Evolutionary conservation across 2,888 invertebrate species (phyloP), one percentile per base, ranked within the genome.

Genomic region (Branchipolynoe longqiensis): DNA sequence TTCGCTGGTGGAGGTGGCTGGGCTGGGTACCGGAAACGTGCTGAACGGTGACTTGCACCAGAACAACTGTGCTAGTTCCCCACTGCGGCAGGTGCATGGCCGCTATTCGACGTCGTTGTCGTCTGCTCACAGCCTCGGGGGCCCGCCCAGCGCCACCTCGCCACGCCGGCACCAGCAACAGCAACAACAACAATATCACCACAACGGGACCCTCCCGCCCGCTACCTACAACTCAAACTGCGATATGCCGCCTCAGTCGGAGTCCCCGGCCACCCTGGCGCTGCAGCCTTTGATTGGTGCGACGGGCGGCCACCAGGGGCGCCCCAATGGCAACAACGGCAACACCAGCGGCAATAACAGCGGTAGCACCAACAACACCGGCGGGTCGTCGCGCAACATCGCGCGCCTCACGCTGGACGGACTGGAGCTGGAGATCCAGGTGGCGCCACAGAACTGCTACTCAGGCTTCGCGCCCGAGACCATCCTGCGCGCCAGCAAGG

Each of bases 391-490:
- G 36, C 41, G 78, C 25, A 78, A 78, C 54, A 78, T 33, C 14
- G 78, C 78, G 3, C 78, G 78, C 14, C 78, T 78, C 3, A 78
- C 78, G 25, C 28, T 78, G 78, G 78, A 78, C 18, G 78, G 78
- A 8, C 48, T 78, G 78, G 78, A 78, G 25, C 28, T 78, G 28
- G 78, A 78, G 31, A 78, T 78, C 25, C 78, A 78, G 48, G 78
- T 78, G 41, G 78, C 78, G 41, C 78, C 78, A 25, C 78, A 78
- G 48, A 78, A 78, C 48, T 78, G 78, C 48, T 78, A 78, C 28
- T 78, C 78, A 4, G 78, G 78, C n/a, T 78, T 78, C 48, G 78
- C 78, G 6, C 78, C 78, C 3, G 78, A 78, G 54, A 78, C 78
- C 12, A 78, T 78, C n/a, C 78, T 78, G 2, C 78, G 78, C 6